Percentiles rank a stretch among this genome's conserved stretches.
Conservation (phyloP, 2,797 vertebrate species). For the Synaphobranchus kaupii region DNA sequence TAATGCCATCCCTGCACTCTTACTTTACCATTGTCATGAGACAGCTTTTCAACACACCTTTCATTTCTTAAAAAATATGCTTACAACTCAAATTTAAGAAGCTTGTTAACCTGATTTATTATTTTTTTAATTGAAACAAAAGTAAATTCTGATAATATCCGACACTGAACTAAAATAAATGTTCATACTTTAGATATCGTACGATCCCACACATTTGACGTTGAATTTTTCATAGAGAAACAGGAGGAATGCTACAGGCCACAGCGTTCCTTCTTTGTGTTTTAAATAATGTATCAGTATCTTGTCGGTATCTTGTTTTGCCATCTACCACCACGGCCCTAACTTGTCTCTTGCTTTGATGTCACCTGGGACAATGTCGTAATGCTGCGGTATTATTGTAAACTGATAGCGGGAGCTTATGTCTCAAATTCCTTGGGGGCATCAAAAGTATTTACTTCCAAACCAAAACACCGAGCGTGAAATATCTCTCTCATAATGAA, state of each 20-base stretch:
- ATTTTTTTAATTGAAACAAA: too few species aligned
- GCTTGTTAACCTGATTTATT: background rate
- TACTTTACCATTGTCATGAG: too few species aligned
- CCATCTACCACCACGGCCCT: conserved; percentile 47
- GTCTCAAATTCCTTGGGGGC: conserved; percentile 37
- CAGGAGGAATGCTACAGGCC: background rate
- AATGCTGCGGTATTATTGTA: conserved; percentile 44
- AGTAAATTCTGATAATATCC: background rate
- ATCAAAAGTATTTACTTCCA: conserved; percentile 43
- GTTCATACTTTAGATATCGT: background rate
- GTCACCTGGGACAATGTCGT: conserved; percentile 49
- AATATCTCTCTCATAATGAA: conserved; percentile 36
- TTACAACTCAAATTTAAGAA: background rate
- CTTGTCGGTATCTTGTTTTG: conserved; percentile 47
- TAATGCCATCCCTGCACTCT: too few species aligned
- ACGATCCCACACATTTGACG: background rate
- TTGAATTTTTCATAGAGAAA: background rate
- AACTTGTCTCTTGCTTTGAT: conserved; percentile 54
- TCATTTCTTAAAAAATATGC: conserved; percentile 12
- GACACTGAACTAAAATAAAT: background rate
- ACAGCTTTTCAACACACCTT: background rate
- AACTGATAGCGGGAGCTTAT: conserved; percentile 40
- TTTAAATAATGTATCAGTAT: conserved; percentile 47
- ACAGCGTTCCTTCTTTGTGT: conserved; percentile 30
- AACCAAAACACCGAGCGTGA: conserved; percentile 39